Percentiles rank a stretch among this genome's conserved stretches.
These are phyloP conservation scores for Dryocosmus kuriphilus DNA, from an alignment of 2,888 invertebrate species.

Conservation along the genomic window DNA sequence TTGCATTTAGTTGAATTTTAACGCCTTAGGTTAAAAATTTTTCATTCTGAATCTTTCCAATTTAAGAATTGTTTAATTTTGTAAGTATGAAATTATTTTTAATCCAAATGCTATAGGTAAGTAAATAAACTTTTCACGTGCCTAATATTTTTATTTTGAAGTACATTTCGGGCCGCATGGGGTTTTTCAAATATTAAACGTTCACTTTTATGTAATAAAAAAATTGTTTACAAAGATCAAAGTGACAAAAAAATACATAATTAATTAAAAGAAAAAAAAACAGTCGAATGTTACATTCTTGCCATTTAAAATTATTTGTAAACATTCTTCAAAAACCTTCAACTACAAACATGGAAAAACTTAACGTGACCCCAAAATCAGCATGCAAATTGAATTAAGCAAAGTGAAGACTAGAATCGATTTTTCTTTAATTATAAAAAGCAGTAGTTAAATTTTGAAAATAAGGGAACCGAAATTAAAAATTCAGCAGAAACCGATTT, in stretches of 20 bases:
- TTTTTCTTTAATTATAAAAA: background rate
- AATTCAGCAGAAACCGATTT: conserved; percentile 27
- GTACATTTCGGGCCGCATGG: too few relatives aligned
- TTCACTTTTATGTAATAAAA: background rate
- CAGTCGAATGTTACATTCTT: background rate
- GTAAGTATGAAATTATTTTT: too few relatives aligned
- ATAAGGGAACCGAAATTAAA: conserved; percentile 31
- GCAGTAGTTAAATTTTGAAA: background rate
- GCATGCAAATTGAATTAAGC: conserved; percentile 2
- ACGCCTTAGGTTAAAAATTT: too few relatives aligned
- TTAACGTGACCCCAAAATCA: background rate
- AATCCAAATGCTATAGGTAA: too few relatives aligned
- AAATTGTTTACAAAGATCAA: background rate
- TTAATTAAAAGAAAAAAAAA: background rate
- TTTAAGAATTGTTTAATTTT: too few relatives aligned
- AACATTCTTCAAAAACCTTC: background rate
- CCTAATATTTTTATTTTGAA: too few relatives aligned
- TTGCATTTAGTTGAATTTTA: too few relatives aligned
- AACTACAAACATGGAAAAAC: background rate
- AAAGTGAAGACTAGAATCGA: background rate
- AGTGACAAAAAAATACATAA: background rate
- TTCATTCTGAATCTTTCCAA: too few relatives aligned
- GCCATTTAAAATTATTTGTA: background rate
- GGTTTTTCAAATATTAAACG: too few relatives aligned
- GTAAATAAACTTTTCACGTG: too few relatives aligned